These are phyloP conservation scores for Propithecus coquereli DNA, from an alignment of 2,113 vertebrate genomes.

Conservation along the genomic window DNA sequence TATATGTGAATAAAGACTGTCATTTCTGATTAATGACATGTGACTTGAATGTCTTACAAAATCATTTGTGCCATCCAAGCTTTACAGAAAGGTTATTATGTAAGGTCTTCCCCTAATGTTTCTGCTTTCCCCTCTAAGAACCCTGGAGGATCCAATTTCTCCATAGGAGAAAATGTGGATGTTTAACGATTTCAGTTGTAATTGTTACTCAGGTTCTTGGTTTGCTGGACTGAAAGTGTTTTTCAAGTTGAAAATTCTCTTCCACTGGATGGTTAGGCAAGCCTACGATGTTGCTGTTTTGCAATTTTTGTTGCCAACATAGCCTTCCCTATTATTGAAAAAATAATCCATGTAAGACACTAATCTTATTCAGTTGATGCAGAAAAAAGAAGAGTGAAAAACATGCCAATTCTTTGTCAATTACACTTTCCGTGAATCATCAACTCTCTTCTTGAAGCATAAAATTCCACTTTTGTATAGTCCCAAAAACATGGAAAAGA, in stretches of 20 bases:
- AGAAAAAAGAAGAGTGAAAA: slow-evolving; percentile 60
- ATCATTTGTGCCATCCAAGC: slow-evolving; percentile 83
- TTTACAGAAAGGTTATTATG: slow-evolving; percentile 87
- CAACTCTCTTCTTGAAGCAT: slow-evolving; percentile 64
- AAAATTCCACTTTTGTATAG: slow-evolving; percentile 49
- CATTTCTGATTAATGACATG: slow-evolving; percentile 93
- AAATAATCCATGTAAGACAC: slow-evolving; percentile 69
- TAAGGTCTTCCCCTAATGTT: slow-evolving; percentile 80
- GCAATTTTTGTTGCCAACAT: slow-evolving; percentile 70
- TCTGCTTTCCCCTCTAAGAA: slow-evolving; percentile 77
- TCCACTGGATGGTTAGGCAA: slow-evolving; percentile 59
- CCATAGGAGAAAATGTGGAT: slow-evolving; percentile 55
- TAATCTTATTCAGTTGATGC: slow-evolving; percentile 71
- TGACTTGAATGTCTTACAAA: slow-evolving; percentile 84
- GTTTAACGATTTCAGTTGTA: slow-evolving; percentile 64
- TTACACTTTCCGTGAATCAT: slow-evolving; percentile 77
- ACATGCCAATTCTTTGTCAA: slow-evolving; percentile 75
- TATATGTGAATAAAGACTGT: slow-evolving; percentile 92
- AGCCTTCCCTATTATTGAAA: slow-evolving; percentile 64
- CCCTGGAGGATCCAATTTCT: slow-evolving; percentile 67
- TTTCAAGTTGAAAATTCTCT: slow-evolving; percentile 72
- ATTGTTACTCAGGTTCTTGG: slow-evolving; percentile 55
- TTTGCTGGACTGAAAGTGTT: slow-evolving; percentile 59
- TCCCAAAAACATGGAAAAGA: slow-evolving; percentile 12
- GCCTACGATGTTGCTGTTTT: slow-evolving; percentile 65